Percentiles rank a stretch among this genome's conserved stretches.
These are phyloP conservation scores for Drosophila pseudotalamancana DNA, from an alignment of 2,888 invertebrate genomes.

Conservation along the genomic window DNA sequence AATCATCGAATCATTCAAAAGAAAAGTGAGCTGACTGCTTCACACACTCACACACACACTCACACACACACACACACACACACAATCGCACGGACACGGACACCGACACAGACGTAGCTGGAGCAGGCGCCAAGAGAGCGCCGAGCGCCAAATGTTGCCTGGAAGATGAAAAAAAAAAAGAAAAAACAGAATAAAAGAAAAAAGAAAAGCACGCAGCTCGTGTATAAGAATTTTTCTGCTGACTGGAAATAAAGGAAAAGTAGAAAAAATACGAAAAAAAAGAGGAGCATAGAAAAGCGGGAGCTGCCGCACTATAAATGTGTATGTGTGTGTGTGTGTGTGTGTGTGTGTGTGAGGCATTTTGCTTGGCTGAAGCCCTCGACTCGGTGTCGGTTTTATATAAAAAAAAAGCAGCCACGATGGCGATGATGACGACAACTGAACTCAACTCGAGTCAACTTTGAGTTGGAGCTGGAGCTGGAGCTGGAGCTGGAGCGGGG, in stretches of 20 bases:
- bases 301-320: conserved; percentile 32
- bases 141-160: conserved; percentile 44
- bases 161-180: conserved; percentile 36
- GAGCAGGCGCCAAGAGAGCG: conserved; percentile 60
- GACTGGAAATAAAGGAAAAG: conserved; percentile 68
- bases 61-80: conserved; percentile 41
- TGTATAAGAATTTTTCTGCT: conserved; percentile 73
- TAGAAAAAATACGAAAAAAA: conserved; percentile 36
- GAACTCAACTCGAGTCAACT: conserved; percentile 44
- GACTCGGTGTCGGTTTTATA: conserved; percentile 63
- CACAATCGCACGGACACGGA: conserved; percentile 45
- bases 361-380: conserved; percentile 49
- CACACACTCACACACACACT: conserved; percentile 53
- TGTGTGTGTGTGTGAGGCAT: conserved; percentile 39
- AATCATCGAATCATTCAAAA: conserved; percentile 85
- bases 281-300: conserved; percentile 36
- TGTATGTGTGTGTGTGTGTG: conserved; percentile 21
- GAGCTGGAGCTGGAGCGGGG: conserved; percentile 37
- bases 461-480: conserved; percentile 15
- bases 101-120: conserved; percentile 28
- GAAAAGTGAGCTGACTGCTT: conserved; percentile 80
- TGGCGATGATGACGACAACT: conserved; percentile 47
- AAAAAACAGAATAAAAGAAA: conserved; percentile 32
- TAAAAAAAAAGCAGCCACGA: conserved; percentile 52
- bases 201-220: conserved; percentile 52